These are phyloP conservation scores for Leptopilina myrica DNA, from an alignment of 2,888 invertebrate species.

Conservation along the genomic window DNA sequence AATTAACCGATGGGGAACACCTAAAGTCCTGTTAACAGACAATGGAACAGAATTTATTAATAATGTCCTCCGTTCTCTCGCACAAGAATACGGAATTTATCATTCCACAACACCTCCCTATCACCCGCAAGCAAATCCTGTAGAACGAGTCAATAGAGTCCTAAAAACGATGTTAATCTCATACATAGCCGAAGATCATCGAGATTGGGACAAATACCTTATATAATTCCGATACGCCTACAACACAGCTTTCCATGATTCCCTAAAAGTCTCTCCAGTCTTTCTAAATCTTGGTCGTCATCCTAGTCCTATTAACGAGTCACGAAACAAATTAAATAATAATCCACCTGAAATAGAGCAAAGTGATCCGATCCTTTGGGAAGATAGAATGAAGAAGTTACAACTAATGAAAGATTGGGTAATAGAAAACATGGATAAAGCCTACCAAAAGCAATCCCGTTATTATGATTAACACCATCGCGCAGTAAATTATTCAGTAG, in stretches of 20 bases:
- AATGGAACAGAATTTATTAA: constrained; percentile 58
- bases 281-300: constrained; percentile 24
- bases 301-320: neutral
- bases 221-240: constrained; percentile 23
- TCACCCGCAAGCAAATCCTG: constrained; percentile 25
- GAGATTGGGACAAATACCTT: neutral
- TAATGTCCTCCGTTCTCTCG: neutral
- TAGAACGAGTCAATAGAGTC: constrained; percentile 37
- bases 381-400: neutral
- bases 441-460: no score
- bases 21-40: constrained; percentile 54
- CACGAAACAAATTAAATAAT: neutral
- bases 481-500: neutral
- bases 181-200: neutral
- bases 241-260: constrained; percentile 10
- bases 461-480: constrained; percentile 3
- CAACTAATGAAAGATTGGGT: neutral
- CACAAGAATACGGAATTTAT: neutral
- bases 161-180: constrained; percentile 12
- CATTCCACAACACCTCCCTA: constrained; percentile 22
- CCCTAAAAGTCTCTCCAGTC: neutral
- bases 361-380: neutral
- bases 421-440: neutral
- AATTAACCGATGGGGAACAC: constrained; percentile 53
- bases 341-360: neutral